Base-by-base conservation (phyloP, 2,113 vertebrate genomes). In the Xenotilapia longispinis region DNA sequence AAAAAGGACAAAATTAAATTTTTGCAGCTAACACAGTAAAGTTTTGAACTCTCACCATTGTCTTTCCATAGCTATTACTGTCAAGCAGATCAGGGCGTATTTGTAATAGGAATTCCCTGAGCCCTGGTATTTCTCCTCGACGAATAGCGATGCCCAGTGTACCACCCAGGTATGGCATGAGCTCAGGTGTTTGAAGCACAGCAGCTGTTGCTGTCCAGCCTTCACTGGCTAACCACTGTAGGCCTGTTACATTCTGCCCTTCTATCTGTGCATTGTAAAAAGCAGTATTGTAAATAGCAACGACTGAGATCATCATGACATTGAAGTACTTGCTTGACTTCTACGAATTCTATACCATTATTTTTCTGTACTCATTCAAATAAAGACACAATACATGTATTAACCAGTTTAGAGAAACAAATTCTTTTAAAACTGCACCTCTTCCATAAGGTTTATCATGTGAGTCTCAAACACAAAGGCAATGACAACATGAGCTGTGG, bases 71-170 rank as follows among this genome's bases (percentile, higher is more conserved):
- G 55, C 4, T 81, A 42, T 4, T 81, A 15, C 51, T 86, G 3
- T 55, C 45, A 40, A 88, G 82, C 26, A 85, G 89, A 13, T 42
- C 79, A 6, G 92, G 87, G 6, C 1, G 42, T 84, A 63, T 86
- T 82, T 65, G 3, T 26, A 86, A 6, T 9, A 91, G 28, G 19
- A 90, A 93, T 3, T 90, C 58, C 6, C 38, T 89, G 15, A 91
- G 65, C 2, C 92, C 90, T 47, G 87, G 13, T 65, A 93, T 90
- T 80, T 90, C 94, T 28, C 95, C 96, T 54, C 83, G 90, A 15
- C 93, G 93, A 13, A 96, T 95, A 23, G 95, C 95, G 2, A 93
- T 91, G 4, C 88, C 89, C 54, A 96, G 88, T 6, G 95, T 95
- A 5, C 96, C 96, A 9, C 92, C 90, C 17, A 96, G 87, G 82